phyloP scores from a whole-genome alignment of 2,797 vertebrate species.

The Rhadinocentrus ornatus region DNA sequence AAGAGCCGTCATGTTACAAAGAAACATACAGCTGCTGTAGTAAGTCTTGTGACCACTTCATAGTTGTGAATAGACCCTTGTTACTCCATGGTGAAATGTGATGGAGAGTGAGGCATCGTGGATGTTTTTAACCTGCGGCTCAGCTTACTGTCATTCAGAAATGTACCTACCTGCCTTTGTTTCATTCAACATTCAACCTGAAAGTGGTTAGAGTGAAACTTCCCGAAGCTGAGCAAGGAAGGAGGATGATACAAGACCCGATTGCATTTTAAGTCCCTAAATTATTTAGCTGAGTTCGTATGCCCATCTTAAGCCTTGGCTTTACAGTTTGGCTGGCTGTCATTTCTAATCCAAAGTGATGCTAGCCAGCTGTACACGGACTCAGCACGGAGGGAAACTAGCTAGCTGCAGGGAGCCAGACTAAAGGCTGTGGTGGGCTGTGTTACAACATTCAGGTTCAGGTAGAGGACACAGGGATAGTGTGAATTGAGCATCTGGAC shows the following conservation, averaged over 20 bases:
- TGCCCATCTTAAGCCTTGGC: conserved; percentile 27
- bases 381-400: conserved; percentile 44
- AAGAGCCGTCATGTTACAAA: conserved; percentile 17
- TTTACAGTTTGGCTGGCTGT: conserved; percentile 39
- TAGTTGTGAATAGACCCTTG: conserved; percentile 59
- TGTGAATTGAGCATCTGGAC: conserved; percentile 8
- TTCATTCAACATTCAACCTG: conserved; percentile 1
- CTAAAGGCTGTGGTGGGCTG: conserved; percentile 7
- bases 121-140: conserved; percentile 24
- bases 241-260: conserved; percentile 8
- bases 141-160: conserved; percentile 9
- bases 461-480: conserved; percentile 37
- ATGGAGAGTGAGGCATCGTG: conserved; percentile 9
- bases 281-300: conserved; percentile 17
- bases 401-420: conserved; percentile 42
- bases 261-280: conserved; percentile 13
- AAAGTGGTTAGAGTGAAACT: conserved; percentile 1
- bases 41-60: conserved; percentile 54
- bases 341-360: conserved; percentile 57
- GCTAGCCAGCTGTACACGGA: conserved; percentile 59
- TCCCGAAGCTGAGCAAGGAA: conserved; percentile 1
- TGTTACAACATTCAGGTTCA: conserved; percentile 52
- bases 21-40: conserved; percentile 43
- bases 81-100: conserved; percentile 25
- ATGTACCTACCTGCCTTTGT: neutral